A percentile compares a stretch with the other conserved stretches of the same genome.
Conservation (phyloP, 2,797 vertebrate species). For the Pseudotriccus pelzelni region DNA sequence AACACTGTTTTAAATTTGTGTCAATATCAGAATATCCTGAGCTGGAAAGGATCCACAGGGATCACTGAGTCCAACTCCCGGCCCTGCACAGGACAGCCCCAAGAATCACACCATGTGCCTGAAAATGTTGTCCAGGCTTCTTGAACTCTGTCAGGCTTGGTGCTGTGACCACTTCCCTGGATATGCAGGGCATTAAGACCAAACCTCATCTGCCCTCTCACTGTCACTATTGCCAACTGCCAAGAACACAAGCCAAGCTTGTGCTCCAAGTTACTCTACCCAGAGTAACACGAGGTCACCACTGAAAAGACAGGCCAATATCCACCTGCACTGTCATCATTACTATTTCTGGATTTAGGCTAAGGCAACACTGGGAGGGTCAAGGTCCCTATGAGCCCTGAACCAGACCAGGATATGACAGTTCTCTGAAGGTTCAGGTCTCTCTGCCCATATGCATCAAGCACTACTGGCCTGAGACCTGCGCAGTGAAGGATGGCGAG, state of each 20-base stretch:
- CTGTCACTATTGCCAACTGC: neutral
- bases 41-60: neutral
- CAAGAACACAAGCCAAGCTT: neutral
- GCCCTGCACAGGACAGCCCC: neutral
- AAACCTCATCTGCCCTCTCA: neutral
- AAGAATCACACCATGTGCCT: neutral
- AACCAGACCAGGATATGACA: fast-evolving
- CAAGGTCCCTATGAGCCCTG: neutral
- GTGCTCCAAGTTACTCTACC: neutral
- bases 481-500: fast-evolving
- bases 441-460: too few relatives aligned
- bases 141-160: neutral
- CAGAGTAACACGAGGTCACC: neutral
- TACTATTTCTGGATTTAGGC: neutral
- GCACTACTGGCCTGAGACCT: neutral
- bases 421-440: neutral
- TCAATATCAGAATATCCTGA: neutral
- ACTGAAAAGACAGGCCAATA: neutral
- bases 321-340: too few relatives aligned
- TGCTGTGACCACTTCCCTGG: neutral
- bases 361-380: neutral
- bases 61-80: neutral
- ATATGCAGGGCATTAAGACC: neutral
- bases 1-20: neutral
- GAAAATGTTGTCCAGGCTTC: neutral